Base-by-base conservation (phyloP, 2,888 invertebrate species). In the Formica aserva region DNA sequence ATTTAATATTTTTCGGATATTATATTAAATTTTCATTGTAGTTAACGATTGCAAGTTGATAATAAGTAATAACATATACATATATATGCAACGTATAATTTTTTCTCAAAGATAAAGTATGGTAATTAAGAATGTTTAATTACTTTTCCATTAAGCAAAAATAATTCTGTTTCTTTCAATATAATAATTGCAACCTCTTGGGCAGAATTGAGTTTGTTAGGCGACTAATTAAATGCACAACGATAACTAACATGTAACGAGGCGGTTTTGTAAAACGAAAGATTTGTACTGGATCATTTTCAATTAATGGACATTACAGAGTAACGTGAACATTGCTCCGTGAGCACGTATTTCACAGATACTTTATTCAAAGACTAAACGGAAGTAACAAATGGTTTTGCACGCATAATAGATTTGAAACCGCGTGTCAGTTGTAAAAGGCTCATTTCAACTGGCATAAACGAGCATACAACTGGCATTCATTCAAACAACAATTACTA, bases 401-500 rank as follows among this genome's bases (percentile, higher is more conserved):
- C 55, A 63, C 38, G 60, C 63, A 55, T 52, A 84, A 87, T 88
- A 82, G 89, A 86, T 88, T 87, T 63, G 52, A 76, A 55, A 84
- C 29, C 60, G 55, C 60, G 48, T 45, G 32, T 35, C 63, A 32
- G 76, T 82, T 74, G 86, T 81, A 35, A 57, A 76, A 85, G 83
- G 60, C 82, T 83, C 75, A 52, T 60, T 60, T 48, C 63, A 60
- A 81, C 66, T 78, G 85, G 83, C 82, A 52, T 9, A 82, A 89
- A 87, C 78, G 83, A 77, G 84, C 71, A 22, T 52, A 55, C 82
- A 83, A 83, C 86, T 91, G 91, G 87, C 90, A 91, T 62, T 63
- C 82, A 83, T 90, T 91, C 91, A 92, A 90, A 78, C 84, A 87
- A 90, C 87, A 90, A 88, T 91, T 86, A 89, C 85, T 88, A 88